A percentile compares a stretch with the other conserved stretches of the same genome.
phyloP scores from a whole-genome alignment of 1,140 invertebrate species.

The Lepidurus apus region DNA sequence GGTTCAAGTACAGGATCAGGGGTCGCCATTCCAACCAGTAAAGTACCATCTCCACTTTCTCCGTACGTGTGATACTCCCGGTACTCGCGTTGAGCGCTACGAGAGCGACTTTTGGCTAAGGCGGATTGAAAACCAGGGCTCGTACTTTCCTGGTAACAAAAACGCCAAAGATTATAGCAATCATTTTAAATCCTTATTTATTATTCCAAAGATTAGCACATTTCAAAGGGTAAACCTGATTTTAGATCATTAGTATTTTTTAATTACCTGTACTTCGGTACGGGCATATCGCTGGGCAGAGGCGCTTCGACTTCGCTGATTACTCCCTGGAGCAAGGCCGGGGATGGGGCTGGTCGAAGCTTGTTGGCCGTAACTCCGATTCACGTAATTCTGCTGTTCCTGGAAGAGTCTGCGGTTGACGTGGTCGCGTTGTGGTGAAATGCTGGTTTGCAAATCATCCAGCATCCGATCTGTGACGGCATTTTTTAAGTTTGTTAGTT shows the following conservation, averaged over 20 bases:
- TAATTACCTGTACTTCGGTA: slow-evolving; percentile 13
- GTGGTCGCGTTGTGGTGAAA: slow-evolving; percentile 26
- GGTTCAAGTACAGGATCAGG: not conserved
- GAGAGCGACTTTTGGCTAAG: slow-evolving; percentile 27
- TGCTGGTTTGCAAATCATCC: slow-evolving; percentile 28
- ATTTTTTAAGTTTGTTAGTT: not conserved
- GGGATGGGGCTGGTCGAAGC: not conserved
- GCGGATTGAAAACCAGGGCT: slow-evolving; percentile 23
- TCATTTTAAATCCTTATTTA: too few species aligned
- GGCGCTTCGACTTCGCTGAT: not conserved
- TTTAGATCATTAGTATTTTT: not conserved
- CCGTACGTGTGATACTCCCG: slow-evolving; percentile 30
- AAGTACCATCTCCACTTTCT: slow-evolving; percentile 9
- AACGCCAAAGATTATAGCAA: too few species aligned
- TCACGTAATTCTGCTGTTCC: not conserved
- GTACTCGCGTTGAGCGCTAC: slow-evolving; percentile 31
- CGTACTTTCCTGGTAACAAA: not conserved
- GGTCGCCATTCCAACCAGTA: slow-evolving; percentile 27
- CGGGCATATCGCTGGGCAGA: not conserved
- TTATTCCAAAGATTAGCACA: too few species aligned
- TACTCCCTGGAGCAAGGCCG: not conserved
- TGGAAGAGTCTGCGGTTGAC: not conserved
- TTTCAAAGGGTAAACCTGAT: not conserved
- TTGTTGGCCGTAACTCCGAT: not conserved
- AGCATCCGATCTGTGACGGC: slow-evolving; percentile 29